Evolutionary conservation across 1,140 invertebrate species (phyloP), one percentile per base, ranked within the genome.

Genomic region (Popillia japonica): DNA sequence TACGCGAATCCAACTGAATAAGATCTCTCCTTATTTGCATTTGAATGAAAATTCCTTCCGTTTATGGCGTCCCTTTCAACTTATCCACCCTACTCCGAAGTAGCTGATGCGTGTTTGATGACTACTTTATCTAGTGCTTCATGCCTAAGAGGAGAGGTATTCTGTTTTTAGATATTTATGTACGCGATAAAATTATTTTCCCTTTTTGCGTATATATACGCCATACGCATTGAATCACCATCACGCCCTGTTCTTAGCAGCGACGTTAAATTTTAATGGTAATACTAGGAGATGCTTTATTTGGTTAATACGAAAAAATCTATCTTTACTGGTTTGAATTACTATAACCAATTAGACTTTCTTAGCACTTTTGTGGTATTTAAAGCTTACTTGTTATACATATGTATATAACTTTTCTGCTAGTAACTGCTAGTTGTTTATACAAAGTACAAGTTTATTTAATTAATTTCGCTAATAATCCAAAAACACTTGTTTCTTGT

Each of bases 41-140:
- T 34, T 68, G 61, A 34, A 68, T 20, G 20, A 68, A 22, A 68
- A 27, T 27, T 68, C 8, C 61, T 68, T 23, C 61, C 61, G 61
- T 68, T 68, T 68, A 34, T 34, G 61, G 27, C 61, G 22, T 68
- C 61, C 61, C 61, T 68, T 68, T 68, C 61, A 68, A 68, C 20
- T 68, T 68, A 68, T 68, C 61, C 61, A 6, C 61, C 22, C 61
- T 68, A 27, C 61, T 10, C 17, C 61, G 61, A 11, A 22, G 61
- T 68, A 68, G 61, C 61, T 68, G 61, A 68, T 68, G 61, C 61
- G 61, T 68, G 61, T 68, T 68, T 68, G 61, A 68, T 68, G 61
- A 68, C 61, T 68, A 34, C 61, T 68, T 68, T 68, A 68, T 68
- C 61, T 68, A 68, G 61, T 68, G 61, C 27, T 68, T 68, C 22